Evolutionary conservation across 2,888 invertebrate genomes (phyloP).

Genomic region (Nomada ruficornis): DNA sequence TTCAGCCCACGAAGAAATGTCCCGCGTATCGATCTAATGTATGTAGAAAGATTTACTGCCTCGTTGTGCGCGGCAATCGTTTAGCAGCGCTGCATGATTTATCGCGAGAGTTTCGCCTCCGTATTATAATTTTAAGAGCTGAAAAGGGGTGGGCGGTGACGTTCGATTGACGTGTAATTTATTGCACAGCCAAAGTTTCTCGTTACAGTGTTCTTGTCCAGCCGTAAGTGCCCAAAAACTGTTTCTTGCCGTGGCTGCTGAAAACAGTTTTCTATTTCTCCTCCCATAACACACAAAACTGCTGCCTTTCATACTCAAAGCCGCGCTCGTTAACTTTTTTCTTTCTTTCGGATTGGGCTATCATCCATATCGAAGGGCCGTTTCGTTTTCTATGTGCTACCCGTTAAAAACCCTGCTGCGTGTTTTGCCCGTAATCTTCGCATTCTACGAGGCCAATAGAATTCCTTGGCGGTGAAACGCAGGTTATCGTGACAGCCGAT

Average conservation of each 20-base stretch:
- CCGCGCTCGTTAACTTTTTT: conserved; percentile 6
- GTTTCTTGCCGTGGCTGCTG: neutral
- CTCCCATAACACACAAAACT: neutral
- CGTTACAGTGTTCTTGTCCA: neutral
- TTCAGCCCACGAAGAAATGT: conserved; percentile 29
- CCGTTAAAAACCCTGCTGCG: conserved; percentile 5
- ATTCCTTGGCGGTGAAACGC: conserved; percentile 2
- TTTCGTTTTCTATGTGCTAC: neutral
- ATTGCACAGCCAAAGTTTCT: conserved; percentile 26
- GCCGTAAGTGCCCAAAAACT: neutral
- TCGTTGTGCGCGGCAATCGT: conserved; percentile 29
- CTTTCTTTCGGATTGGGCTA: neutral
- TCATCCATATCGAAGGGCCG: neutral
- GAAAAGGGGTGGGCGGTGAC: conserved; percentile 5
- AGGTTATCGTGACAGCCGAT: neutral
- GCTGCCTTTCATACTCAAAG: too few species aligned
- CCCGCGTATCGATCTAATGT: conserved; percentile 22
- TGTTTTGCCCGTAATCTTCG: conserved; percentile 13
- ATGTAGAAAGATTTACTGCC: conserved; percentile 46
- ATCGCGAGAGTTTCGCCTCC: conserved; percentile 27
- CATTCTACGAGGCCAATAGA: conserved; percentile 6
- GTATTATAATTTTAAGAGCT: conserved; percentile 53
- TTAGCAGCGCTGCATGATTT: conserved; percentile 46
- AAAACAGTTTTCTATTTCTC: neutral
- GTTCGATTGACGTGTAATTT: conserved; percentile 54